A percentile compares a stretch with the other conserved stretches of the same genome.
phyloP scores from a whole-genome alignment of 2,113 vertebrate genomes.

The Opisthocomus hoazin region DNA sequence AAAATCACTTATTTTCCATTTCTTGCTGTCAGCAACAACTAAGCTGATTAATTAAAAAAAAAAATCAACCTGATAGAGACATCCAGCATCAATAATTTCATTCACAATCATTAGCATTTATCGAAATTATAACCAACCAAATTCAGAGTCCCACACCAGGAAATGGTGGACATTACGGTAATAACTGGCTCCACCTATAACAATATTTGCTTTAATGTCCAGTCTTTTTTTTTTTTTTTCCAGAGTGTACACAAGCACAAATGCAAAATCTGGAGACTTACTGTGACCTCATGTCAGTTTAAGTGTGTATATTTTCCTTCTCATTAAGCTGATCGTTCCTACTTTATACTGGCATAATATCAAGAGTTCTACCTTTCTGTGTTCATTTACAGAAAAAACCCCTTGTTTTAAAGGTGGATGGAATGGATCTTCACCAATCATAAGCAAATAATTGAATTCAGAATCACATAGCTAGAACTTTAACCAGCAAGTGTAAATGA shows the following conservation, averaged over 20 bases:
- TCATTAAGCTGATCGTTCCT: neutral
- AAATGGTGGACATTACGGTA: constrained; percentile 4
- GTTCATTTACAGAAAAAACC: neutral
- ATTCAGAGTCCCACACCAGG: neutral
- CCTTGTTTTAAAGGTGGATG: neutral
- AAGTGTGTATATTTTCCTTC: neutral
- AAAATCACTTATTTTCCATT: neutral
- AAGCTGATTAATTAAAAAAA: neutral
- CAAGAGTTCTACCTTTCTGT: neutral
- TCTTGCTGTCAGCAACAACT: neutral
- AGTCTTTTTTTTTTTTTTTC: neutral
- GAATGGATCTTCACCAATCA: neutral
- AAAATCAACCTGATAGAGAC: neutral
- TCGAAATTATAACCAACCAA: neutral
- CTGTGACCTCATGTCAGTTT: neutral
- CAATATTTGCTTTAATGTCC: neutral
- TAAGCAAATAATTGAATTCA: neutral
- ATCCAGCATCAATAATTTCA: neutral
- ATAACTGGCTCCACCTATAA: neutral
- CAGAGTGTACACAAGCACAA: neutral
- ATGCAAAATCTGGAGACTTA: neutral
- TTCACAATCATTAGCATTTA: constrained; percentile 2
- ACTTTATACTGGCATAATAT: neutral
- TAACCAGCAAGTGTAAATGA: neutral
- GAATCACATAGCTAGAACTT: neutral